Conservation (phyloP, 2,888 invertebrate species). For the Charanyca ferruginea region DNA sequence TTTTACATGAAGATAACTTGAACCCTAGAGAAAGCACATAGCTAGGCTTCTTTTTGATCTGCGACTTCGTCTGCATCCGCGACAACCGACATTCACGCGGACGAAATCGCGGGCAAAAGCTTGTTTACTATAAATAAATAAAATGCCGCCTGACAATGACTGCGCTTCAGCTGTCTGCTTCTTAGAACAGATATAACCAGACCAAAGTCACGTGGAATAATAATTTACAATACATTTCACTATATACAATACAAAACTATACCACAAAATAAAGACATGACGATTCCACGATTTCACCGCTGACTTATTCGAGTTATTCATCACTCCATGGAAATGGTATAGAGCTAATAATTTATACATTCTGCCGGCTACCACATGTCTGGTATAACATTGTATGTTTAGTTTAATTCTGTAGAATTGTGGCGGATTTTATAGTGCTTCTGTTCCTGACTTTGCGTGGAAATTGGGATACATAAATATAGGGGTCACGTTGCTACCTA, state of each 20-base stretch:
- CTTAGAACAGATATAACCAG: not conserved
- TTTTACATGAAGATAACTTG: no score
- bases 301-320: slow-evolving; percentile 64
- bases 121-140: no score
- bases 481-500: no score
- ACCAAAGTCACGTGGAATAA: slow-evolving; percentile 24
- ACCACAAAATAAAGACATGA: slow-evolving; percentile 34
- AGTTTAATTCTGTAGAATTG: slow-evolving; percentile 23
- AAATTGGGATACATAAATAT: no score
- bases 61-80: no score
- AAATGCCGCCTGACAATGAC: no score
- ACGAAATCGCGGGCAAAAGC: no score
- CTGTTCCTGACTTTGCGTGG: not conserved
- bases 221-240: slow-evolving; percentile 17
- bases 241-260: slow-evolving; percentile 17
- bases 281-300: slow-evolving; percentile 8
- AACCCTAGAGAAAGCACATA: no score
- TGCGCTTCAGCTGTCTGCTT: no score
- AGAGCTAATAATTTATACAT: slow-evolving; percentile 59
- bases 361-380: slow-evolving; percentile 36
- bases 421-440: not conserved
- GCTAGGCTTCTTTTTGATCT: no score
- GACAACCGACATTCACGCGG: no score
- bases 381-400: slow-evolving; percentile 52
- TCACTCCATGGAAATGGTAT: slow-evolving; percentile 24